Evolutionary conservation across 37 sponge, comb jelly and placozoan genomes (phyloP).

Genomic region (Aplysina aerophoba): DNA sequence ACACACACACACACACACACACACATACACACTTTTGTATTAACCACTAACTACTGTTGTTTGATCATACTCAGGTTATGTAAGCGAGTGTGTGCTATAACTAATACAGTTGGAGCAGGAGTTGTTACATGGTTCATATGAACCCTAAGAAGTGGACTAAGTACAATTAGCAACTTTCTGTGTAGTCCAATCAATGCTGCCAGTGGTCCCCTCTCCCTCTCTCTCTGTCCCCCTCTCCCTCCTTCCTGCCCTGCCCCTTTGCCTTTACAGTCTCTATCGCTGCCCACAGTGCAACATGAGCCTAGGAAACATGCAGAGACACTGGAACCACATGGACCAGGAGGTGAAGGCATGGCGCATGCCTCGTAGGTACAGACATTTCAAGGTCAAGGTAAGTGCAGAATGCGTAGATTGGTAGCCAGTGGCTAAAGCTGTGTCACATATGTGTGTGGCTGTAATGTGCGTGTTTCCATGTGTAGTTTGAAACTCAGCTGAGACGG

Average conservation of each 20-base stretch:
- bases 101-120: too few relatives aligned
- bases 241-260: background rate
- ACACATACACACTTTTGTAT: too few relatives aligned
- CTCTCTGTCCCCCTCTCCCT: too few relatives aligned
- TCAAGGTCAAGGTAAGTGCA: slow-evolving; percentile 59
- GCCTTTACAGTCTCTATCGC: slow-evolving; percentile 56
- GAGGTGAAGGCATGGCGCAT: slow-evolving; percentile 60
- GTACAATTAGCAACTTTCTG: background rate
- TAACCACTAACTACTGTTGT: too few relatives aligned
- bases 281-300: slow-evolving; percentile 80
- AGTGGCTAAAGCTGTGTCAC: too few relatives aligned
- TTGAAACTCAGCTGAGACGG: too few relatives aligned
- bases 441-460: too few relatives aligned
- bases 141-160: background rate
- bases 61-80: too few relatives aligned
- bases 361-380: slow-evolving; percentile 64
- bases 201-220: too few relatives aligned
- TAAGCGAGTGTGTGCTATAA: too few relatives aligned
- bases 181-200: background rate
- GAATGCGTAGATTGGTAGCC: background rate
- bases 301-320: slow-evolving; percentile 53
- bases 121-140: background rate
- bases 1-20: too few relatives aligned
- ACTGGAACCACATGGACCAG: slow-evolving; percentile 59
- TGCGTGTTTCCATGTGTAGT: too few relatives aligned